Evolutionary conservation across 1,140 invertebrate genomes (phyloP).

Genomic region (Branchinecta lindahli): DNA sequence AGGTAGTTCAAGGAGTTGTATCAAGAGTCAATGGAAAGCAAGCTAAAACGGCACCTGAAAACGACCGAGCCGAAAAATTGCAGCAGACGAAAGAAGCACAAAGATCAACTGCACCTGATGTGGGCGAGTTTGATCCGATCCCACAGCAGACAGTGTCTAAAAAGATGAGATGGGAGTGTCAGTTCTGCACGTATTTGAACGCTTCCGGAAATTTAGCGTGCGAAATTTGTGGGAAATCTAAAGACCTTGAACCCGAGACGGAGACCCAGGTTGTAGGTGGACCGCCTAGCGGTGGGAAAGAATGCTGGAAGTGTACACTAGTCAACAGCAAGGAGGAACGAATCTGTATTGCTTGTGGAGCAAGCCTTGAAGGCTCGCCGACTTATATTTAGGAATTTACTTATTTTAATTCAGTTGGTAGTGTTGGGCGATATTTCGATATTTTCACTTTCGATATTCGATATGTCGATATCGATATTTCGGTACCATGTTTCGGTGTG

Average conservation of each 20-base stretch:
- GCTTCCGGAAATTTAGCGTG: slow-evolving; percentile 40
- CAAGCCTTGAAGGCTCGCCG: slow-evolving; percentile 52
- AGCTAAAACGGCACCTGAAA: no score
- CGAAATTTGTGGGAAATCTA: slow-evolving; percentile 58
- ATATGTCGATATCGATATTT: no score
- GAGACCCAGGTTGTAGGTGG: slow-evolving; percentile 35
- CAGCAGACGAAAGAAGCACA: background rate
- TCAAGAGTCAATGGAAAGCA: no score
- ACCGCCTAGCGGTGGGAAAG: slow-evolving; percentile 47
- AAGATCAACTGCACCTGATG: background rate
- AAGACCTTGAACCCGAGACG: slow-evolving; percentile 40
- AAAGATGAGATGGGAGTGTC: slow-evolving; percentile 45
- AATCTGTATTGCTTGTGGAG: slow-evolving; percentile 48
- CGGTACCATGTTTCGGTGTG: no score
- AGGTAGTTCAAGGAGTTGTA: no score
- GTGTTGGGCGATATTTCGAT: no score
- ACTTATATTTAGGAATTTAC: slow-evolving; percentile 46
- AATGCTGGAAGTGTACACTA: slow-evolving; percentile 59
- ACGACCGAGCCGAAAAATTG: background rate
- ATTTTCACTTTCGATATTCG: no score
- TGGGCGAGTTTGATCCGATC: background rate
- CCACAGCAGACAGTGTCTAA: background rate
- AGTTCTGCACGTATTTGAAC: slow-evolving; percentile 54
- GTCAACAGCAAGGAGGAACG: slow-evolving; percentile 52
- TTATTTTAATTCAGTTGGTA: no score